phyloP scores from a whole-genome alignment of 23 tunicate genomes.

The Phallusia fumigata region DNA sequence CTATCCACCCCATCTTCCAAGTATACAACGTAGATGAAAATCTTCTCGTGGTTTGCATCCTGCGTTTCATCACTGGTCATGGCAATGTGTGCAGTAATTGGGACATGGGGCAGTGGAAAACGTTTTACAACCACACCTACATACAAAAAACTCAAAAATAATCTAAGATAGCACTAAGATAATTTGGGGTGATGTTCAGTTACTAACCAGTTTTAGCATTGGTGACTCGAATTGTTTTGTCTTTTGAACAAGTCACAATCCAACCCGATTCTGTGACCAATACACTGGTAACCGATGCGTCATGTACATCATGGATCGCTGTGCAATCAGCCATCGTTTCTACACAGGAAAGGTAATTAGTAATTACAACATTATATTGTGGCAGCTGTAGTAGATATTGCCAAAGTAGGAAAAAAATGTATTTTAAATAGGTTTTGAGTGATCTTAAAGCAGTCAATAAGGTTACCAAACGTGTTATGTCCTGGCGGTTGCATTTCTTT shows the following conservation, averaged over 20 bases:
- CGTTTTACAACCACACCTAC: background rate
- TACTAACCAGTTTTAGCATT: conserved; percentile 28
- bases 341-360: background rate
- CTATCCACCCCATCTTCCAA: conserved; percentile 19
- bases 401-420: too few relatives aligned
- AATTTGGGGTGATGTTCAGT: too few relatives aligned
- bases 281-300: conserved; percentile 21
- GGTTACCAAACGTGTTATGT: background rate
- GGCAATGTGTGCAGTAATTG: background rate
- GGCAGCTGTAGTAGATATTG: too few relatives aligned
- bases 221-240: conserved; percentile 33
- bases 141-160: background rate
- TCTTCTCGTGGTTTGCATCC: background rate
- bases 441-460: background rate
- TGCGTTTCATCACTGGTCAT: background rate
- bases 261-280: conserved; percentile 34
- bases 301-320: background rate
- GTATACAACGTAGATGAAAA: conserved; percentile 32
- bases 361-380: too few relatives aligned
- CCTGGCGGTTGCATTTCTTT: background rate
- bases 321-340: background rate
- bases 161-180: too few relatives aligned
- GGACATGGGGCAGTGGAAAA: background rate
- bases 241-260: conserved; percentile 52
- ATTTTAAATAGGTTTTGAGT: too few relatives aligned